Percentiles rank a stretch among this genome's conserved stretches.
phyloP scores from a whole-genome alignment of 2,797 vertebrate genomes.

The Leptatherina wallacei region DNA sequence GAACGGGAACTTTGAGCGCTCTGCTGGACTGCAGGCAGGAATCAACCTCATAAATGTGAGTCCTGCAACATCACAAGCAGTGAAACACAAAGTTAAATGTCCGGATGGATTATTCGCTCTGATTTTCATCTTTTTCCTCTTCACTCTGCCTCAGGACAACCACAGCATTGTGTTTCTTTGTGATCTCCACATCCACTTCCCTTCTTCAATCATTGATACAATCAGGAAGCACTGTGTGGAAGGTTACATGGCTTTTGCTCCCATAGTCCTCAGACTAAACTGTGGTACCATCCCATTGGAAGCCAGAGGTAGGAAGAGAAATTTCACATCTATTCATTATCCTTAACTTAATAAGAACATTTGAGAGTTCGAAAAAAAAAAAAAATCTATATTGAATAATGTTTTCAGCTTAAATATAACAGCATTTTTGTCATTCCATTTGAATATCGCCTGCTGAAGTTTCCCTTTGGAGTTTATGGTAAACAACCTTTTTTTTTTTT shows the following conservation, averaged over 20 bases:
- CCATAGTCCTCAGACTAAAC: slow-evolving; percentile 91
- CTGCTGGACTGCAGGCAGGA: slow-evolving; percentile 93
- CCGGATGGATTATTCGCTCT: neutral
- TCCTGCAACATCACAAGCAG: neutral
- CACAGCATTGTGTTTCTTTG: slow-evolving; percentile 97
- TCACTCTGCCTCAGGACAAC: slow-evolving; percentile 81
- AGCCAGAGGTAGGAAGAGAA: slow-evolving; percentile 84
- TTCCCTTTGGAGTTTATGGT: neutral
- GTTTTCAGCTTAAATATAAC: neutral
- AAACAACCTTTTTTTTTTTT: neutral
- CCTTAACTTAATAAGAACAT: neutral
- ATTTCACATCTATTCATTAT: no score
- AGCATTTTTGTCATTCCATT: neutral
- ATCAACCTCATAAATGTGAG: slow-evolving; percentile 89
- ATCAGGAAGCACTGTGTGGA: slow-evolving; percentile 95
- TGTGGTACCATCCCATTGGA: slow-evolving; percentile 89
- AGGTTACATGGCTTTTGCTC: slow-evolving; percentile 93
- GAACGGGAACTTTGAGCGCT: slow-evolving; percentile 92
- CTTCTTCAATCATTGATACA: slow-evolving; percentile 86
- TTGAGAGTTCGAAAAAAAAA: neutral
- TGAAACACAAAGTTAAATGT: neutral
- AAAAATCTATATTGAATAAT: no score
- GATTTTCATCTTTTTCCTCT: neutral
- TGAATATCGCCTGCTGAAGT: neutral
- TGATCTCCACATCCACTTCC: slow-evolving; percentile 96